phyloP scores from a whole-genome alignment of 2,888 invertebrate species.

The Mesorhabditis sp. region DNA sequence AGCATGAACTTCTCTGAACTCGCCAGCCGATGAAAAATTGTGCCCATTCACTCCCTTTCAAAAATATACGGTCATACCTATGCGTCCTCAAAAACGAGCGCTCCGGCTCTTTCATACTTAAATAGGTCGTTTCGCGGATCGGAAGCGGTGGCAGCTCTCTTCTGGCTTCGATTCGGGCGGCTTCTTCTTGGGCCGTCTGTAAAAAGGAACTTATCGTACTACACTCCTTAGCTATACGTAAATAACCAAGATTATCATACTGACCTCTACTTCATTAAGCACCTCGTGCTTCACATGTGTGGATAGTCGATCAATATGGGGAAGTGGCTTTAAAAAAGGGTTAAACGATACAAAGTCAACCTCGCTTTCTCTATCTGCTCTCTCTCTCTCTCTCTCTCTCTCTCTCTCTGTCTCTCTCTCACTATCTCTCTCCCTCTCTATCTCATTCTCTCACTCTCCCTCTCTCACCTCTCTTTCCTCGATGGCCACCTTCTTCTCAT shows the following conservation, averaged over 20 bases:
- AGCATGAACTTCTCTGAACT: too few species aligned
- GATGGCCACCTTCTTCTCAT: background rate
- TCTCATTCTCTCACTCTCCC: too few species aligned
- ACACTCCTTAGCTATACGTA: background rate
- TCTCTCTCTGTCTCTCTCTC: too few species aligned
- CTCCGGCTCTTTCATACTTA: background rate
- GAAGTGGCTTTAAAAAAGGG: background rate
- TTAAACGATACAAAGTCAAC: too few species aligned
- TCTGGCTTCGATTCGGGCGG: background rate
- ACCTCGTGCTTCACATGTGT: background rate
- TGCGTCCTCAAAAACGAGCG: conserved; percentile 2
- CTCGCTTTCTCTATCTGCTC: too few species aligned
- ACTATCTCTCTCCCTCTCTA: too few species aligned
- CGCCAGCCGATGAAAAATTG: too few species aligned
- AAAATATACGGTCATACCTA: background rate
- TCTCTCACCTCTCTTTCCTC: too few species aligned
- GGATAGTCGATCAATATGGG: too few species aligned
- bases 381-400: too few species aligned
- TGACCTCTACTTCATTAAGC: background rate
- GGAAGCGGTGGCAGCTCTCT: background rate
- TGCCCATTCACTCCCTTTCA: background rate
- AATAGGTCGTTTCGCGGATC: background rate
- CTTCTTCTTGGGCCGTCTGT: background rate
- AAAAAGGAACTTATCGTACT: too few species aligned
- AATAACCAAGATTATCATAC: background rate